Conservation (phyloP, 2,888 invertebrate species). For the Andrena fulva region DNA sequence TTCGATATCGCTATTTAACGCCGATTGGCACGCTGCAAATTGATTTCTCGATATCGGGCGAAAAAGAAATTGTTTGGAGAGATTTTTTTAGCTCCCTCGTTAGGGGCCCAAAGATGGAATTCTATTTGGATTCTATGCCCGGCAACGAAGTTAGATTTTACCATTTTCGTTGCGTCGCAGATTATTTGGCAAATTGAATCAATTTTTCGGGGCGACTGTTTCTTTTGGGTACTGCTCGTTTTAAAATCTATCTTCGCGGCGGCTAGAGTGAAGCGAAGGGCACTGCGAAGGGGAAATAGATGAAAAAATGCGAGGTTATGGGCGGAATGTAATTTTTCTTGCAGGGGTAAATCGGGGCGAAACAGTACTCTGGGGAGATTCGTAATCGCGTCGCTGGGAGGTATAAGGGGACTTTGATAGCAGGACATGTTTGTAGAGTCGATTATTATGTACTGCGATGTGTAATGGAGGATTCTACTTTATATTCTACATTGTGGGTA, state of each 20-base stretch:
- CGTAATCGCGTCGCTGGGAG: conserved; percentile 50
- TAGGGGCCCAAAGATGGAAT: background rate
- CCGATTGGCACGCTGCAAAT: no score
- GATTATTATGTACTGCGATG: conserved; percentile 21
- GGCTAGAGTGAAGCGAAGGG: conserved; percentile 27
- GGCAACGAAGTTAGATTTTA: background rate
- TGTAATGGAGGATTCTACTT: background rate
- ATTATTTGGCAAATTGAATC: conserved; percentile 28
- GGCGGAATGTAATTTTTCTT: conserved; percentile 60
- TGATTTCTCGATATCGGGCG: background rate
- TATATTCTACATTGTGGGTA: no score
- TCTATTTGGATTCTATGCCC: background rate
- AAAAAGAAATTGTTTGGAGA: background rate
- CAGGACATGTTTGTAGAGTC: conserved; percentile 28
- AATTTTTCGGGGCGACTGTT: background rate
- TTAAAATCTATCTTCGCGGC: conserved; percentile 44
- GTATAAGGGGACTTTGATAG: conserved; percentile 22
- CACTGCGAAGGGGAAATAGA: conserved; percentile 36
- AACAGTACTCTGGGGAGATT: conserved; percentile 55
- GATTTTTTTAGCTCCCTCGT: background rate
- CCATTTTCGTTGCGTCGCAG: background rate
- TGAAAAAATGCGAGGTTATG: conserved; percentile 61
- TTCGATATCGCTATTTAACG: no score
- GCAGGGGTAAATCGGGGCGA: conserved; percentile 52
- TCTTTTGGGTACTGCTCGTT: conserved; percentile 16